Evolutionary conservation across 2,113 vertebrate species (phyloP).

Genomic region (Cygnus buccinator): DNA sequence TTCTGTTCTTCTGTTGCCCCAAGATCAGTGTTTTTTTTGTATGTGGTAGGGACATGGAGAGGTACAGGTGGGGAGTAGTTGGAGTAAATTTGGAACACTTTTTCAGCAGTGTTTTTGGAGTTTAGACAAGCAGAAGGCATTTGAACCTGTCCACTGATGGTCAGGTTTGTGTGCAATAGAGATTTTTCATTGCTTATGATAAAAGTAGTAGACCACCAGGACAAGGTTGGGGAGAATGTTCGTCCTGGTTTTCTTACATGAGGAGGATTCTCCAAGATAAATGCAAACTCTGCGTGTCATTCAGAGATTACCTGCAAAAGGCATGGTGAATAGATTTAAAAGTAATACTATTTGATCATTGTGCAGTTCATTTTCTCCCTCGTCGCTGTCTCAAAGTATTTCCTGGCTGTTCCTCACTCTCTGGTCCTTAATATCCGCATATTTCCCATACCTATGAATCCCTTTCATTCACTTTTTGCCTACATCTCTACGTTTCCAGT

Average conservation of each 20-base stretch:
- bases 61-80: neutral
- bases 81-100: neutral
- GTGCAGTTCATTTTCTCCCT: neutral
- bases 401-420: neutral
- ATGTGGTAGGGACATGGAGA: neutral
- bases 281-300: neutral
- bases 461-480: neutral
- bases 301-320: neutral
- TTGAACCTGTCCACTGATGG: neutral
- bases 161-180: neutral
- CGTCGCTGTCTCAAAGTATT: neutral
- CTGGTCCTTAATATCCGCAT: neutral
- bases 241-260: neutral
- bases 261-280: neutral
- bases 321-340: neutral
- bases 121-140: neutral
- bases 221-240: neutral
- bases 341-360: neutral
- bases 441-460: neutral
- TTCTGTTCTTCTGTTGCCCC: neutral
- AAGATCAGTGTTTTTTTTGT: neutral
- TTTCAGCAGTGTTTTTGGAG: accelerated
- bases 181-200: neutral
- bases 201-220: neutral
- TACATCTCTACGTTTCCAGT: neutral